A percentile compares a stretch with the other conserved stretches of the same genome.
Conservation (phyloP, 92 coral and sea anemone genomes). For the Plumapathes pennacea region DNA sequence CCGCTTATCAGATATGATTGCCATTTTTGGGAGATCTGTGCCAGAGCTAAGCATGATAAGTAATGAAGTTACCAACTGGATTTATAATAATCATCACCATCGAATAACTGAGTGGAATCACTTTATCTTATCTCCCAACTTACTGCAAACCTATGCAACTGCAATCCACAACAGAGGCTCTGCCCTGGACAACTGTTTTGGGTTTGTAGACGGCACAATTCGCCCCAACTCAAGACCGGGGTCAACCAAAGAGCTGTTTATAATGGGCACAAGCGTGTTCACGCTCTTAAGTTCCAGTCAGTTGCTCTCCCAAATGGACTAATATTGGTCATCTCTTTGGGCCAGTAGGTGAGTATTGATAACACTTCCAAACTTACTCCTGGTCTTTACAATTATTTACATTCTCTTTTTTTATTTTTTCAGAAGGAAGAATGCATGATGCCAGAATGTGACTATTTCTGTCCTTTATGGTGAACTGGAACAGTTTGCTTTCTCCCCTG, state of each 20-base stretch:
- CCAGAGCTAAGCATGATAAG: too few relatives aligned
- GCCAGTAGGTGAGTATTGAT: constrained; percentile 2
- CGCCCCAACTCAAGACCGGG: constrained; percentile 5
- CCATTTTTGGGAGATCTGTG: too few relatives aligned
- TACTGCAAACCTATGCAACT: too few relatives aligned
- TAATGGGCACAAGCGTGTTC: constrained; percentile 24
- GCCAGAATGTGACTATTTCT: constrained; percentile 10
- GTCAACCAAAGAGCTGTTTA: not conserved
- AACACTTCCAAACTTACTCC: not conserved
- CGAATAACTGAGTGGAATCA: too few relatives aligned
- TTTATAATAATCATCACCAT: too few relatives aligned
- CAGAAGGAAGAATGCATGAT: constrained; percentile 25
- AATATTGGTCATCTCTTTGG: constrained; percentile 12
- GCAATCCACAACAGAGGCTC: too few relatives aligned
- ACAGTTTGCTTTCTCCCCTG: constrained; percentile 26
- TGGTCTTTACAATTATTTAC: not conserved
- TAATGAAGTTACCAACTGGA: too few relatives aligned
- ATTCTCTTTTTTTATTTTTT: constrained; percentile 3
- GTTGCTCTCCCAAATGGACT: constrained; percentile 3
- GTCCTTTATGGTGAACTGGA: constrained; percentile 11
- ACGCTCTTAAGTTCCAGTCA: constrained; percentile 14
- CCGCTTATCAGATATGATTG: too few relatives aligned
- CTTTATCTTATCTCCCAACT: too few relatives aligned
- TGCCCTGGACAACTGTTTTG: constrained; percentile 23
- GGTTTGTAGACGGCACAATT: constrained; percentile 28